These are phyloP conservation scores for Pseudomyrmex gracilis DNA, from an alignment of 1,140 invertebrate genomes.

Conservation along the genomic window DNA sequence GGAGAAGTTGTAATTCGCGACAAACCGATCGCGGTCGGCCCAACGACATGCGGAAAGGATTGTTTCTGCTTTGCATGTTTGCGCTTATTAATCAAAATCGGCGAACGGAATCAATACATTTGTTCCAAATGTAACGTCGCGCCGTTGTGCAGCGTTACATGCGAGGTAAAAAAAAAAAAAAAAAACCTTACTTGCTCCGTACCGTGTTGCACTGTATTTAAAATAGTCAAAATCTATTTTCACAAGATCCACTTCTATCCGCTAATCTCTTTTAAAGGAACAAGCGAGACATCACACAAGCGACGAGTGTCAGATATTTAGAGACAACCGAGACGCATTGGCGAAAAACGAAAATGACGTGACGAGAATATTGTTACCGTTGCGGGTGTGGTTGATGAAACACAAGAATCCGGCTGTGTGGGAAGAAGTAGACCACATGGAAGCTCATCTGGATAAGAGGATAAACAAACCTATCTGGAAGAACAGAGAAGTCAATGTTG, in stretches of 20 bases:
- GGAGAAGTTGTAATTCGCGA: constrained; percentile 88
- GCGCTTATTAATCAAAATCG: constrained; percentile 75
- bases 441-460: constrained; percentile 86
- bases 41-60: constrained; percentile 83
- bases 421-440: constrained; percentile 85
- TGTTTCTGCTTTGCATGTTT: constrained; percentile 88
- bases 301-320: constrained; percentile 86
- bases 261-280: constrained; percentile 27
- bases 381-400: constrained; percentile 86
- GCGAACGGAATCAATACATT: constrained; percentile 61
- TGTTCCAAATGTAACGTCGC: constrained; percentile 87
- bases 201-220: not conserved
- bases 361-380: constrained; percentile 84
- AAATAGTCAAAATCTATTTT: not conserved
- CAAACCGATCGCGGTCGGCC: constrained; percentile 87
- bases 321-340: constrained; percentile 79
- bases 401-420: constrained; percentile 84
- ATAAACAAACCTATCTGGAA: constrained; percentile 85
- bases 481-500: constrained; percentile 84
- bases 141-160: constrained; percentile 85
- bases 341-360: constrained; percentile 81
- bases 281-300: constrained; percentile 80
- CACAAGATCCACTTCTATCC: constrained; percentile 62
- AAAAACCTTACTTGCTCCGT: not conserved
- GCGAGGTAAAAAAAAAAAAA: constrained; percentile 77